Percentiles rank a stretch among this genome's conserved stretches.
Conservation (phyloP, 37 sponge, comb jelly and placozoan species). For the Halichondria panicea region DNA sequence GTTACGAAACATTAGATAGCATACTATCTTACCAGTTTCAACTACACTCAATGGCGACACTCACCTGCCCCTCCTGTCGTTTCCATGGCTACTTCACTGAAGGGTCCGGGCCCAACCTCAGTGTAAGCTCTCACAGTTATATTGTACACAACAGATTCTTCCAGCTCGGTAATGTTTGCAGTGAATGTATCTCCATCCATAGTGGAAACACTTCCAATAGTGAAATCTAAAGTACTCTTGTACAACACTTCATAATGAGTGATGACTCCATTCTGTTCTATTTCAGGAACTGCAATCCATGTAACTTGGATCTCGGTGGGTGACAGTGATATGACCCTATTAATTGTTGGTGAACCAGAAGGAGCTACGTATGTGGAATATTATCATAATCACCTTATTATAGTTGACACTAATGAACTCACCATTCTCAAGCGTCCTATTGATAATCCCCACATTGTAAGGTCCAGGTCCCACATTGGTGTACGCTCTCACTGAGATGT, state of each 20-base stretch:
- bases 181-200: not conserved
- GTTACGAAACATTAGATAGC: not conserved
- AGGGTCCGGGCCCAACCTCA: slow-evolving; percentile 6
- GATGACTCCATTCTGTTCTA: slow-evolving; percentile 22
- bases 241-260: slow-evolving; percentile 13
- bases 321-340: too few species aligned
- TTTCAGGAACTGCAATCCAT: slow-evolving; percentile 9
- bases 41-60: not conserved
- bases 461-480: slow-evolving; percentile 32
- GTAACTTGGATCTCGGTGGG: not conserved
- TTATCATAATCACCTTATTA: too few species aligned
- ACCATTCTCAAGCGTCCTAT: too few species aligned
- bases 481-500: slow-evolving; percentile 32
- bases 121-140: slow-evolving; percentile 32
- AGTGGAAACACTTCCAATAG: too few species aligned
- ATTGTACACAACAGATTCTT: slow-evolving; percentile 12
- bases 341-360: too few species aligned
- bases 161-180: not conserved
- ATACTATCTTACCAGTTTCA: not conserved
- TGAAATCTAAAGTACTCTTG: not conserved
- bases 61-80: slow-evolving; percentile 22
- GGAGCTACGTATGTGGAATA: too few species aligned
- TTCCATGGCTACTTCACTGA: slow-evolving; percentile 5
- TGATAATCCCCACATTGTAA: too few species aligned
- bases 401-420: too few species aligned